Conservation (phyloP, 2,888 invertebrate species). For the Cheilosia vernalis region DNA sequence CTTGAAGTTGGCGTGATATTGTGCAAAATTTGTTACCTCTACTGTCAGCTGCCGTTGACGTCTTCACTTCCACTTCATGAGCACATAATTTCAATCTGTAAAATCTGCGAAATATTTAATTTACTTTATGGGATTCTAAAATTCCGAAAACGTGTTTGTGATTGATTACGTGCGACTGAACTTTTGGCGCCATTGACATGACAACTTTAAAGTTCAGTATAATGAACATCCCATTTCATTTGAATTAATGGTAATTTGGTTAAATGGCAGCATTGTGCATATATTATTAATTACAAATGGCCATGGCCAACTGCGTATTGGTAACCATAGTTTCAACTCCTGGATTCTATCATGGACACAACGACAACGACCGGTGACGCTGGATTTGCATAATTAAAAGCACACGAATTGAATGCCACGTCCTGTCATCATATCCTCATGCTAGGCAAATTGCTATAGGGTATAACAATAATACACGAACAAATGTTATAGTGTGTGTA, state of each 20-base stretch:
- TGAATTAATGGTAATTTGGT: slow-evolving; percentile 26
- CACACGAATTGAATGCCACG: slow-evolving; percentile 43
- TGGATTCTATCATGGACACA: not conserved
- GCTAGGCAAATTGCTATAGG: not conserved
- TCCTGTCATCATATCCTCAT: slow-evolving; percentile 54
- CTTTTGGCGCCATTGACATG: slow-evolving; percentile 1
- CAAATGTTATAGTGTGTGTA: not conserved
- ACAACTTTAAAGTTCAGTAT: slow-evolving; percentile 1
- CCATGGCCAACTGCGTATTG: slow-evolving; percentile 16
- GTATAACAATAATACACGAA: not conserved
- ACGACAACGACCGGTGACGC: slow-evolving; percentile 4
- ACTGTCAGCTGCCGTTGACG: slow-evolving; percentile 44
- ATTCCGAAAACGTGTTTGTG: slow-evolving; percentile 12
- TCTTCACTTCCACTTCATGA: slow-evolving; percentile 56
- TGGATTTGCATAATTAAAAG: slow-evolving; percentile 62
- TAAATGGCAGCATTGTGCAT: slow-evolving; percentile 11
- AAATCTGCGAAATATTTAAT: slow-evolving; percentile 15
- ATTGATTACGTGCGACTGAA: slow-evolving; percentile 15
- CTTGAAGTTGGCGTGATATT: slow-evolving; percentile 8
- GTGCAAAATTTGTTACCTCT: slow-evolving; percentile 55
- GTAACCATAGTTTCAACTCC: slow-evolving; percentile 24
- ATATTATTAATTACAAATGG: slow-evolving; percentile 36
- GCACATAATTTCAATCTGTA: slow-evolving; percentile 38
- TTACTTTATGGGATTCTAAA: slow-evolving; percentile 17
- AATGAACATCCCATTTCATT: slow-evolving; percentile 19